Percentiles rank a stretch among this genome's conserved stretches.
These are phyloP conservation scores for Belonocnema kinseyi DNA, from an alignment of 1,140 invertebrate species.

Conservation along the genomic window DNA sequence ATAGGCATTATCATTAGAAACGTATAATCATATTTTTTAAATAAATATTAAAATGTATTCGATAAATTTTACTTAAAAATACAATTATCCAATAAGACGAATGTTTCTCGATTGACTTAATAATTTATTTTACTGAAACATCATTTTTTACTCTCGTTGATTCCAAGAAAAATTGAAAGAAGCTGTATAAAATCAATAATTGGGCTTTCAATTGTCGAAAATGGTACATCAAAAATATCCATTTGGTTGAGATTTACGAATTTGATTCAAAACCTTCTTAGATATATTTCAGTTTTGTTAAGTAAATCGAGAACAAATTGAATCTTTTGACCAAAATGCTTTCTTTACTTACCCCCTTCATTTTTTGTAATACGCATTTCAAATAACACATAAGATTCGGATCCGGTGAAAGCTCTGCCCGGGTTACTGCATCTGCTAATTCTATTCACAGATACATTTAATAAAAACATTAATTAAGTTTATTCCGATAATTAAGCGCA, in stretches of 20 bases:
- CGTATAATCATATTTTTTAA: conserved; percentile 5
- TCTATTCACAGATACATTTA: conserved; percentile 35
- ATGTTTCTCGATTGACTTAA: conserved; percentile 29
- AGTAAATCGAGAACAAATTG: no score
- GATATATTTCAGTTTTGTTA: no score
- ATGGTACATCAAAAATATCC: conserved; percentile 24
- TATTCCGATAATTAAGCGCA: no score
- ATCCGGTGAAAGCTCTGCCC: conserved; percentile 46
- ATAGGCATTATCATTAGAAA: neutral
- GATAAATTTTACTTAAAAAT: neutral
- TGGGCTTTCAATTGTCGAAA: neutral
- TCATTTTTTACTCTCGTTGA: conserved; percentile 35
- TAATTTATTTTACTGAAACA: conserved; percentile 2
- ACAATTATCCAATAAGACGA: conserved; percentile 34
- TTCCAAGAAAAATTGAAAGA: conserved; percentile 35
- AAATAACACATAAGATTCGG: conserved; percentile 49
- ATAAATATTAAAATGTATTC: conserved; percentile 32
- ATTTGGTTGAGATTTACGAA: neutral
- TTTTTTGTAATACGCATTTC: conserved; percentile 46
- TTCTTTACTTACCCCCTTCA: conserved; percentile 48
- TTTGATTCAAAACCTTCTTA: neutral
- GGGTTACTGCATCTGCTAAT: conserved; percentile 33
- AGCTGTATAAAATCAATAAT: conserved; percentile 12
- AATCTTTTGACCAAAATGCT: no score
- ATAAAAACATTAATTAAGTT: no score